phyloP scores from a whole-genome alignment of 2,888 invertebrate species.

The Matsumyia berberina region DNA sequence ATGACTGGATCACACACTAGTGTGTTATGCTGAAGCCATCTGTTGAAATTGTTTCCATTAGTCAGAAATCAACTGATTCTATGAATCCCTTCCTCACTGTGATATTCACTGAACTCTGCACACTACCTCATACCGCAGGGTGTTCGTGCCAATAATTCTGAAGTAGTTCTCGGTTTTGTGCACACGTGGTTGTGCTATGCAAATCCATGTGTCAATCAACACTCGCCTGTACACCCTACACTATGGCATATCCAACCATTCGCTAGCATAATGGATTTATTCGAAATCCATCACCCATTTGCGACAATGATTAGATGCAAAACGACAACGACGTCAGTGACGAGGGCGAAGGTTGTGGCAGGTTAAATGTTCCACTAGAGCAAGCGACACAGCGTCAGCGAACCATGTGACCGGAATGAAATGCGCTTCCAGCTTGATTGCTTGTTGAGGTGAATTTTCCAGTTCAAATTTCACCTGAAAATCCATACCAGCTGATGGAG shows the following conservation, averaged over 20 bases:
- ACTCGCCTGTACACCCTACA: conserved; percentile 3
- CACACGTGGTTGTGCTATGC: conserved; percentile 44
- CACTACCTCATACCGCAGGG: conserved; percentile 2
- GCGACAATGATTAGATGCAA: conserved; percentile 63
- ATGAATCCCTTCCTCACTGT: background rate
- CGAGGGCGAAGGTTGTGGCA: conserved; percentile 35
- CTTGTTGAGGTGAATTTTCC: conserved; percentile 71
- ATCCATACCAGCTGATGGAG: conserved; percentile 35
- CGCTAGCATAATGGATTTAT: conserved; percentile 55
- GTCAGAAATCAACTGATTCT: background rate
- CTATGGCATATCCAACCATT: conserved; percentile 7
- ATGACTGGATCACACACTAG: too few species aligned
- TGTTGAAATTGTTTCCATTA: too few species aligned
- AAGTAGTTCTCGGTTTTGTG: conserved; percentile 30
- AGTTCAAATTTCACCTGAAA: conserved; percentile 69
- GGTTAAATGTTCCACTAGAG: conserved; percentile 63
- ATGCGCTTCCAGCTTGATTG: conserved; percentile 50
- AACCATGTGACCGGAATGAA: conserved; percentile 71
- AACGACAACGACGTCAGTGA: conserved; percentile 13
- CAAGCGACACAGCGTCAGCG: conserved; percentile 43
- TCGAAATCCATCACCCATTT: conserved; percentile 66
- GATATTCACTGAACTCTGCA: conserved; percentile 50
- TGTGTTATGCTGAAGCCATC: too few species aligned
- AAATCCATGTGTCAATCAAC: conserved; percentile 64
- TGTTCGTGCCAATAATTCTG: conserved; percentile 52